Base-by-base conservation (phyloP, 2,797 vertebrate genomes). In the Lagocephalus sceleratus region DNA sequence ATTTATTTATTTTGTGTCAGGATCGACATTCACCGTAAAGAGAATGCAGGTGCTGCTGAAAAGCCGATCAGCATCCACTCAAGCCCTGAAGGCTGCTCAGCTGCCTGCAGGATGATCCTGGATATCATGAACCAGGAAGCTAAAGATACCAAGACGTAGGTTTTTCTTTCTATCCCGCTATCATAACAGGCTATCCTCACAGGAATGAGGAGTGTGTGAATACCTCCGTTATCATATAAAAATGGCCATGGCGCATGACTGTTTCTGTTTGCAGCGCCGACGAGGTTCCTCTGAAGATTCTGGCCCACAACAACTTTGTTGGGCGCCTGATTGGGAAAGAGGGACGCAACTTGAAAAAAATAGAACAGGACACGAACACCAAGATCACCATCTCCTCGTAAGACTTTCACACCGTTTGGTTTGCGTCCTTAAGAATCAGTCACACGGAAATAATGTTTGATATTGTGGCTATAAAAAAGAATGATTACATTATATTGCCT, bases 51-150 rank as follows among this genome's bases (percentile, higher is more conserved):
- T 0, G 95, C 95, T 0, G 95, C 95, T 0, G 95, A 98, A 71
- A 98, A 98, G 83, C 94, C 95, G 6, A 97, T 98, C 89, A 98
- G 95, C 65, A 91, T 98, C 82, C 95, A 97, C 82, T 98, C 95
- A 0, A 97, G 93, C 3, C 93, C 94, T 0, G 95, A 97, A 76
- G 95, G 95, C 79, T 97, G 95, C 81, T 97, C 95, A 0, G 84
- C 95, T 0, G 95, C 95, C 22, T 97, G 95, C 72, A 91, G 92
- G 57, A 96, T 98, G 94, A 97, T 98, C 80, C 74, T 98, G 79
- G 95, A 98, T 73, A 96, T 98, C 80, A 98, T 98, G 95, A 93
- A 95, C 26, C 95, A 98, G 84, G 95, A 98, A 76, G 95, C 95
- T 3, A 96, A 96, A 85, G 95, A 97, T 88, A 97, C 95, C 73